phyloP scores from a whole-genome alignment of 2,113 vertebrate genomes.

The Oophaga pumilio region DNA sequence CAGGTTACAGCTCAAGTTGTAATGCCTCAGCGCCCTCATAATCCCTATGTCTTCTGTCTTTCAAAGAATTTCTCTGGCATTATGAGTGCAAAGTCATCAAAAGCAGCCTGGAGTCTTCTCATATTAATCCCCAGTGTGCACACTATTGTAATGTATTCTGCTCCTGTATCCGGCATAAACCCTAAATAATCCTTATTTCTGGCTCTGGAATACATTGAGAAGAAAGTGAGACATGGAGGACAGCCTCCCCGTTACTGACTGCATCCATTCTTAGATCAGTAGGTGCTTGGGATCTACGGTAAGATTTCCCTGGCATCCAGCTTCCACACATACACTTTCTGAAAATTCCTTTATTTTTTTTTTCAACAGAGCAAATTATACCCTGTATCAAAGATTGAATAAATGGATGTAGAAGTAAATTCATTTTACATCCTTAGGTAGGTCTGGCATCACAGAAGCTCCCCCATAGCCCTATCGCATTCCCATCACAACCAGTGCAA shows the following conservation, averaged over 20 bases:
- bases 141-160: constrained; percentile 56
- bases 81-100: constrained; percentile 59
- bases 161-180: constrained; percentile 56
- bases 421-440: neutral
- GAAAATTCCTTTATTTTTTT: constrained; percentile 7
- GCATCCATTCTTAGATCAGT: constrained; percentile 19
- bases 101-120: constrained; percentile 55
- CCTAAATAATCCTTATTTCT: constrained; percentile 59
- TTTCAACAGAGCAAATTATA: constrained; percentile 4
- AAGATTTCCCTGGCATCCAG: constrained; percentile 16
- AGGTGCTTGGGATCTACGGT: constrained; percentile 26
- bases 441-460: neutral
- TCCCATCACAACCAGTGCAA: neutral
- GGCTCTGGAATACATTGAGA: constrained; percentile 57
- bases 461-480: neutral
- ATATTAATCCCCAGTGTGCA: constrained; percentile 55
- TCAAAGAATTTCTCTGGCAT: constrained; percentile 54
- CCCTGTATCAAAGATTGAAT: neutral
- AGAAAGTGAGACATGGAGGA: constrained; percentile 49
- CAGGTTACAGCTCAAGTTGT: constrained; percentile 38
- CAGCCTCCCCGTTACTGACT: constrained; percentile 17
- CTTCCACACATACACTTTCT: neutral
- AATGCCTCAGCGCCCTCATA: constrained; percentile 52
- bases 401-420: neutral
- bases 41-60: constrained; percentile 55